These are phyloP conservation scores for Zeuzera pyrina DNA, from an alignment of 2,888 invertebrate species.

Conservation along the genomic window DNA sequence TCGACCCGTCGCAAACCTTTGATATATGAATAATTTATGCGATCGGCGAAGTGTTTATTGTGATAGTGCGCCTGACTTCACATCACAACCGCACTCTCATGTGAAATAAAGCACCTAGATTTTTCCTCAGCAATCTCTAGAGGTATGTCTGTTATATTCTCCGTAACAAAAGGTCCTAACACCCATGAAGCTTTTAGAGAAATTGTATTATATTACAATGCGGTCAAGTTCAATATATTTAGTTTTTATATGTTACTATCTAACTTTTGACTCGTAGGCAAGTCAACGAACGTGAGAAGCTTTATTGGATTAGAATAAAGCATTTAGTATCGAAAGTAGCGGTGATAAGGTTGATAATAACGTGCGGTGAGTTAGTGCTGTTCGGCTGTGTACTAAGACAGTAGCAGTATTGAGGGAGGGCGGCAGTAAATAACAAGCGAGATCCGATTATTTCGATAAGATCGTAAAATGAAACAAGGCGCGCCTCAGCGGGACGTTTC, in stretches of 20 bases:
- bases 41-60: conserved; percentile 58
- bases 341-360: conserved; percentile 47
- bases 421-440: conserved; percentile 67
- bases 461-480: conserved; percentile 72
- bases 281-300: conserved; percentile 39
- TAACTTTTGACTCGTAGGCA: conserved; percentile 25
- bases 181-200: conserved; percentile 21
- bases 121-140: conserved; percentile 55
- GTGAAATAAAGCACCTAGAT: conserved; percentile 67
- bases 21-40: conserved; percentile 57
- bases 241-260: conserved; percentile 32
- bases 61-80: conserved; percentile 53
- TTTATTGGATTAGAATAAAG: conserved; percentile 30
- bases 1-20: no score
- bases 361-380: conserved; percentile 18
- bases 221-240: conserved; percentile 31
- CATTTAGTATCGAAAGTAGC: conserved; percentile 35
- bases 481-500: conserved; percentile 55
- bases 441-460: conserved; percentile 73
- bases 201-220: conserved; percentile 42
- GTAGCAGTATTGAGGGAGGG: conserved; percentile 49
- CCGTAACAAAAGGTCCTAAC: conserved; percentile 33
- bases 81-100: conserved; percentile 47
- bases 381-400: neutral
- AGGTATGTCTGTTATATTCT: conserved; percentile 33